phyloP scores from a whole-genome alignment of 92 coral and sea anemone species.

The Ricordea florida region DNA sequence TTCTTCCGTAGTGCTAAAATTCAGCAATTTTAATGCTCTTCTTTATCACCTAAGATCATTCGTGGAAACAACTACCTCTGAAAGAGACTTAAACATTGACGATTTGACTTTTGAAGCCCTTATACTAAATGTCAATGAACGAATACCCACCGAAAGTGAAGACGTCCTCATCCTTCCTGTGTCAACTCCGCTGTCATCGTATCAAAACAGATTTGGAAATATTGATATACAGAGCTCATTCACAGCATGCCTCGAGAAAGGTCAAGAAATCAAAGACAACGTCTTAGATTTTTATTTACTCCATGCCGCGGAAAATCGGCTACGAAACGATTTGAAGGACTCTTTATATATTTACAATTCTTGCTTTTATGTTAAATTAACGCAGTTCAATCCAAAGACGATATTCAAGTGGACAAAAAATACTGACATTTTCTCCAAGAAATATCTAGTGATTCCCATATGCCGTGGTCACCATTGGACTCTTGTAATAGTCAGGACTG shows the following conservation, averaged over 20 bases:
- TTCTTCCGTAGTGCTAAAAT: neutral
- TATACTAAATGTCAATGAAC: neutral
- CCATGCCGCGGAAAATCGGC: too few species aligned
- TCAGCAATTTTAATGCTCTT: neutral
- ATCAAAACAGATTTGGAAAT: constrained; percentile 7
- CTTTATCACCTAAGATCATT: neutral
- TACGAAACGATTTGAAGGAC: too few species aligned
- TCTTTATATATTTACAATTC: neutral
- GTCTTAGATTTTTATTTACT: too few species aligned
- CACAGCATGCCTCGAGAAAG: neutral
- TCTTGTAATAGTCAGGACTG: too few species aligned
- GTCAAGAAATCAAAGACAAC: too few species aligned
- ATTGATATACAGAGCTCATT: neutral
- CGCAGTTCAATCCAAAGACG: neutral
- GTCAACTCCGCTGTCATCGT: constrained; percentile 11
- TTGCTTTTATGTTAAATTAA: neutral
- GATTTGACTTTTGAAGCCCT: neutral
- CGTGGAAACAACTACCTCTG: neutral
- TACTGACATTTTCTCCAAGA: neutral
- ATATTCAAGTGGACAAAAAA: too few species aligned
- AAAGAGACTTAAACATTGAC: neutral
- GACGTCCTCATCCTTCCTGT: constrained; percentile 18
- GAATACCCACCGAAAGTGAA: neutral
- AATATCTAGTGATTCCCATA: neutral
- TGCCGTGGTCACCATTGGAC: neutral